phyloP scores from a whole-genome alignment of 2,888 invertebrate species.

The Harpalus rubripes region DNA sequence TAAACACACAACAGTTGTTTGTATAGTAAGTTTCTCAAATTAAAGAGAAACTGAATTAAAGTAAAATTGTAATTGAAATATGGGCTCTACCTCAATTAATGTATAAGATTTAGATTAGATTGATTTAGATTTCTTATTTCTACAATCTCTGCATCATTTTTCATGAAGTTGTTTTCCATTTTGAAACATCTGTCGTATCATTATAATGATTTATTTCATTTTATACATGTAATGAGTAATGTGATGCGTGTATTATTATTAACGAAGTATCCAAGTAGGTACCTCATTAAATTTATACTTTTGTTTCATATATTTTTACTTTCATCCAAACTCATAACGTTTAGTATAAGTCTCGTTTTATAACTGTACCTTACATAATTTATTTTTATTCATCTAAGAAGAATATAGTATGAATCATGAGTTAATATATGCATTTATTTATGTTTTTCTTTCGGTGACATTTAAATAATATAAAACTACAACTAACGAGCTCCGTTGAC shows the following conservation, averaged over 20 bases:
- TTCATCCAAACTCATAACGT: not conserved
- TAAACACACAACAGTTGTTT: no score
- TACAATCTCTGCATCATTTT: not conserved
- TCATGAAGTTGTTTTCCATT: not conserved
- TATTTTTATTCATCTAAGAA: conserved; percentile 3
- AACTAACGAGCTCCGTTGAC: conserved; percentile 10
- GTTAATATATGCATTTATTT: conserved; percentile 23
- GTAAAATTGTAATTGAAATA: not conserved
- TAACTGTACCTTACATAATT: conserved; percentile 43
- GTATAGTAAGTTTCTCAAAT: no score
- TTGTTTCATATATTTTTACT: conserved; percentile 32
- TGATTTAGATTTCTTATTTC: not conserved
- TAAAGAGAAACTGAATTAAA: no score
- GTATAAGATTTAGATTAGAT: not conserved
- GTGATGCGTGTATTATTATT: not conserved
- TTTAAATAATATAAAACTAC: conserved; percentile 37
- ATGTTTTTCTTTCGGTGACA: conserved; percentile 32
- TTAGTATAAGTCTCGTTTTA: conserved; percentile 29
- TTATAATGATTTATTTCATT: conserved; percentile 2
- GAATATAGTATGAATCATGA: conserved; percentile 45
- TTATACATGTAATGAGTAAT: conserved; percentile 7
- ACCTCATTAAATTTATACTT: conserved; percentile 16
- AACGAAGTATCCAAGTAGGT: not conserved
- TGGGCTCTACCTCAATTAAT: not conserved
- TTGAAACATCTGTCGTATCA: not conserved